These are phyloP conservation scores for Teleogryllus oceanicus DNA, from an alignment of 2,888 invertebrate genomes.

Conservation along the genomic window DNA sequence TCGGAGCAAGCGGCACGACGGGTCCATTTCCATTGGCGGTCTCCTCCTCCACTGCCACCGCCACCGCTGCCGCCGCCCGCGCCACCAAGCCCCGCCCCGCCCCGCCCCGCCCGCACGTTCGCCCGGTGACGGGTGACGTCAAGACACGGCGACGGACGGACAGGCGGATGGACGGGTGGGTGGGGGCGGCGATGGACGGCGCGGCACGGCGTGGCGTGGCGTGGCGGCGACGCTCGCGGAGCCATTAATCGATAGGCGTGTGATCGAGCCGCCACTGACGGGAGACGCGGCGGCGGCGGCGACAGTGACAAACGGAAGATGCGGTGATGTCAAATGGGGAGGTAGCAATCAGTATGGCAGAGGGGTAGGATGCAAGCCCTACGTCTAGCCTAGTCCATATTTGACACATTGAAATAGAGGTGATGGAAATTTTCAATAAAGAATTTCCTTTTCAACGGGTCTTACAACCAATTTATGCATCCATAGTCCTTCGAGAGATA, in stretches of 20 bases:
- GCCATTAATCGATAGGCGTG: slow-evolving; percentile 1
- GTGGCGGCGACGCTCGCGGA: not conserved
- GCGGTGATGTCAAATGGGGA: too few relatives aligned
- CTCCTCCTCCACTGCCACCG: not conserved
- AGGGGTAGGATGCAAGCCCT: too few relatives aligned
- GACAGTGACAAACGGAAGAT: too few relatives aligned
- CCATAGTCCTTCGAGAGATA: too few relatives aligned
- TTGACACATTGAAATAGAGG: too few relatives aligned
- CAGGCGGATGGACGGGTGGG: not conserved
- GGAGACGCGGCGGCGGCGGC: too few relatives aligned
- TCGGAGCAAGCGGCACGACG: not conserved
- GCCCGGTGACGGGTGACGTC: not conserved
- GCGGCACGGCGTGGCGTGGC: not conserved
- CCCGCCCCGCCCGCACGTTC: not conserved
- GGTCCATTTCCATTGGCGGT: not conserved
- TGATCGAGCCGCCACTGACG: not conserved
- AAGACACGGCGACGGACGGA: not conserved
- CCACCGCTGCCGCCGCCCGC: not conserved
- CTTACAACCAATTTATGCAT: too few relatives aligned
- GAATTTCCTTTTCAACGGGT: too few relatives aligned
- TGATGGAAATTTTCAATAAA: too few relatives aligned
- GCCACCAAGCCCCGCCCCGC: not conserved
- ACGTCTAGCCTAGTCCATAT: too few relatives aligned
- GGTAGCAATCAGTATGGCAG: too few relatives aligned
- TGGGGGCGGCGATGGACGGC: not conserved